Percentiles rank a stretch among this genome's conserved stretches.
phyloP scores from a whole-genome alignment of 2,113 vertebrate species.

The Emberiza fucata region DNA sequence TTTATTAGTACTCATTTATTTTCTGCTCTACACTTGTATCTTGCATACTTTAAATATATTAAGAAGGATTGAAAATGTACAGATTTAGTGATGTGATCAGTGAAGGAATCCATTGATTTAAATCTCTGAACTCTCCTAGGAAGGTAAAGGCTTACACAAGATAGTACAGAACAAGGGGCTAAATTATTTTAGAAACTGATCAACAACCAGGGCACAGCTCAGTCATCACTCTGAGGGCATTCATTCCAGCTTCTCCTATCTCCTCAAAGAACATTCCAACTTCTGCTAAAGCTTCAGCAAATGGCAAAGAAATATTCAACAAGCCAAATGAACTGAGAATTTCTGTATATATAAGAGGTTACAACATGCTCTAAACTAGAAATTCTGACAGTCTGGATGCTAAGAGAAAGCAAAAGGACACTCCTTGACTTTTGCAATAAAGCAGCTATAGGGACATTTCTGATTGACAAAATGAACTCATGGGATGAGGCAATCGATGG shows the following conservation, averaged over 20 bases:
- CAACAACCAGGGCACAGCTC: not conserved
- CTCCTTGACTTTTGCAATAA: not conserved
- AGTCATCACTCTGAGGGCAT: not conserved
- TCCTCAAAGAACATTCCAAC: not conserved
- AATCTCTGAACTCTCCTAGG: not conserved
- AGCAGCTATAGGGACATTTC: not conserved
- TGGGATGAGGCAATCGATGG: not conserved
- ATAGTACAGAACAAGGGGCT: not conserved
- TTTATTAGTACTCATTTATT: not conserved
- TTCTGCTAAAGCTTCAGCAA: not conserved
- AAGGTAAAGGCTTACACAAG: not conserved
- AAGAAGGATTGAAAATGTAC: not conserved
- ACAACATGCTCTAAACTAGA: not conserved
- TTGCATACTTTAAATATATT: not conserved
- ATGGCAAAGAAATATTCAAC: not conserved
- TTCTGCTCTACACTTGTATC: not conserved
- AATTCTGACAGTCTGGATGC: not conserved
- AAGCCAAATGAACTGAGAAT: not conserved
- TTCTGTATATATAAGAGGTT: not conserved
- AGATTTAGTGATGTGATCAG: not conserved
- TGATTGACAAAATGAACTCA: not conserved
- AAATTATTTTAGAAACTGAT: not conserved
- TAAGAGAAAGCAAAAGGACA: not conserved
- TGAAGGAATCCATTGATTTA: not conserved
- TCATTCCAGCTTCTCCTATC: not conserved